These are phyloP conservation scores for Notarius quadriscutis DNA, from an alignment of 2,113 vertebrate species.

Conservation along the genomic window DNA sequence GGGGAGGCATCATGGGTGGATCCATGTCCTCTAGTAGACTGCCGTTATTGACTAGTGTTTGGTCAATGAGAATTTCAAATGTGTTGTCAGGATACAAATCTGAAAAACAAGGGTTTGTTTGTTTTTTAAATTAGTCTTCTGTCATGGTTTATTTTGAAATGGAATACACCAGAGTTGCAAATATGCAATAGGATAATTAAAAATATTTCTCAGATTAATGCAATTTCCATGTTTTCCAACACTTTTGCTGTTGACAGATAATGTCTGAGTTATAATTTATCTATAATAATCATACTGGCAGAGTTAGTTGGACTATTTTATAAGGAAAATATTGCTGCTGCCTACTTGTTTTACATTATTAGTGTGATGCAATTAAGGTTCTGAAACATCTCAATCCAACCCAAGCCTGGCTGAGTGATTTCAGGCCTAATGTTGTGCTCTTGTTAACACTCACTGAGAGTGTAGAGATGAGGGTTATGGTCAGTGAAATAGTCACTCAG, in stretches of 20 bases:
- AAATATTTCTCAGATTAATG: not conserved
- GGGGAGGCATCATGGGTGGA: constrained; percentile 44
- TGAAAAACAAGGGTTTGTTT: constrained; percentile 20
- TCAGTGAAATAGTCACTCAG: constrained; percentile 58
- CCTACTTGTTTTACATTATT: not conserved
- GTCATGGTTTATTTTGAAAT: not conserved
- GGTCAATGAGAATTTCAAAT: constrained; percentile 62
- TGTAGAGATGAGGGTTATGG: constrained; percentile 58
- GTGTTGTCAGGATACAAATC: constrained; percentile 60
- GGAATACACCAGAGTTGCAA: too few species aligned
- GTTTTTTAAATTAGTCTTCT: not conserved
- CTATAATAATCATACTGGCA: not conserved
- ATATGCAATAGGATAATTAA: not conserved
- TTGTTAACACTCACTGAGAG: constrained; percentile 52
- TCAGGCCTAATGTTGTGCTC: not conserved
- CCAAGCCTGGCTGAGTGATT: not conserved
- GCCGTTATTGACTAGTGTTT: constrained; percentile 55
- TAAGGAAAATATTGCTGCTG: not conserved
- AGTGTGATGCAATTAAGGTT: not conserved
- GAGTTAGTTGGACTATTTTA: not conserved
- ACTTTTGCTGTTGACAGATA: not conserved
- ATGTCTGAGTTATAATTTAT: not conserved
- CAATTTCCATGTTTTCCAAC: not conserved
- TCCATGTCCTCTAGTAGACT: constrained; percentile 57
- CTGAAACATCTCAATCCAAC: not conserved